phyloP scores from a whole-genome alignment of 2,888 invertebrate genomes.

The Autographa pulchrina region DNA sequence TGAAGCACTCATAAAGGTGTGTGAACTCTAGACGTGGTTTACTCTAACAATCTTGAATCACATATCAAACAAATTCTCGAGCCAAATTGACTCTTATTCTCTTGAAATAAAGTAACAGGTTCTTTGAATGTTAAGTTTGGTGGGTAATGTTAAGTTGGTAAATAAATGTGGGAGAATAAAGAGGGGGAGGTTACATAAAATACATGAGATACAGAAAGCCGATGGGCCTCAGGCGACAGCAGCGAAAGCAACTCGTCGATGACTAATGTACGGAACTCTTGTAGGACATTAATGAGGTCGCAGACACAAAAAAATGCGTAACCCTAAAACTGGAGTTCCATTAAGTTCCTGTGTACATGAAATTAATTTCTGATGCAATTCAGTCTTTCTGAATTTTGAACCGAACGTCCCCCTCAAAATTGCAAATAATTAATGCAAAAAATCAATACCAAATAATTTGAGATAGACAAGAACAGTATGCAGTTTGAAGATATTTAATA shows the following conservation, averaged over 20 bases:
- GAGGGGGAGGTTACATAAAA: constrained; percentile 83
- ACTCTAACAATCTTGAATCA: constrained; percentile 61
- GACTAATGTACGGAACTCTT: constrained; percentile 71
- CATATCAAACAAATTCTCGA: constrained; percentile 24
- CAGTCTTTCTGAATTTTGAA: too few relatives aligned
- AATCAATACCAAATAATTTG: too few relatives aligned
- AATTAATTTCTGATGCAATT: neutral
- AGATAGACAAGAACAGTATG: too few relatives aligned
- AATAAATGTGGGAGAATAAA: constrained; percentile 61
- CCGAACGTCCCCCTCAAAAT: too few relatives aligned
- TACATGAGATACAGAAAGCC: constrained; percentile 77
- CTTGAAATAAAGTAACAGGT: constrained; percentile 15
- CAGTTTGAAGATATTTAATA: too few relatives aligned
- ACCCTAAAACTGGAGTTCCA: constrained; percentile 36
- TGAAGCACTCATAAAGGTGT: constrained; percentile 61
- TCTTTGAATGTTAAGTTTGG: constrained; percentile 12
- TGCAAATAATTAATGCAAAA: too few relatives aligned
- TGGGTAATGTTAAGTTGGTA: constrained; percentile 45
- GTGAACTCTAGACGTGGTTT: constrained; percentile 70
- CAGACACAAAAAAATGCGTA: constrained; percentile 43
- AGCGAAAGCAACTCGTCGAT: constrained; percentile 77
- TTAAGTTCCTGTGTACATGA: neutral
- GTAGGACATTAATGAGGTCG: constrained; percentile 60
- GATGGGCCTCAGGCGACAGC: constrained; percentile 77
- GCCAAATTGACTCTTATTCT: constrained; percentile 55